Evolutionary conservation across 2,888 invertebrate species (phyloP).

Genomic region (Thera obeliscata): DNA sequence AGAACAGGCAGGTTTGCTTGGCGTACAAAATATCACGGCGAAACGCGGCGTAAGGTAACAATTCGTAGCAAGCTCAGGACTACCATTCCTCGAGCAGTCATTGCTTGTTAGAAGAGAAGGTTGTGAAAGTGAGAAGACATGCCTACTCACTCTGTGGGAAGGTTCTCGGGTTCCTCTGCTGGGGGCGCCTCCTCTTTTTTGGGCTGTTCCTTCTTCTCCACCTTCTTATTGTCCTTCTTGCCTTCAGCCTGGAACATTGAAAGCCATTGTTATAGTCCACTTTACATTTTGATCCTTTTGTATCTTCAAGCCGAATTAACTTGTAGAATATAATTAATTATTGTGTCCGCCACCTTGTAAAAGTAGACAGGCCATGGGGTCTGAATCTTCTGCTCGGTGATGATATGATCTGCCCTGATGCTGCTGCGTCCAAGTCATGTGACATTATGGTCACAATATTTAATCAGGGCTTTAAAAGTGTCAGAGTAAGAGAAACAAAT

Average conservation of each 20-base stretch:
- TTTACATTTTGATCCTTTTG: too few species aligned
- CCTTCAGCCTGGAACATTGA: conserved; percentile 48
- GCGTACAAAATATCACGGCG: too few species aligned
- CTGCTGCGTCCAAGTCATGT: conserved; percentile 57
- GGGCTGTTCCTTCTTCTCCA: conserved; percentile 72
- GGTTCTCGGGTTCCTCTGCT: conserved; percentile 94
- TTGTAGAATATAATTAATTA: too few species aligned
- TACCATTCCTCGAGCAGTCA: too few species aligned
- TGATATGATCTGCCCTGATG: conserved; percentile 69
- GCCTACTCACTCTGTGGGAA: conserved; percentile 91
- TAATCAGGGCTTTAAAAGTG: conserved; percentile 54
- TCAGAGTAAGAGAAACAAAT: background rate
- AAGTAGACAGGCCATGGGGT: conserved; percentile 71
- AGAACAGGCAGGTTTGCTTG: too few species aligned
- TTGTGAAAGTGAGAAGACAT: background rate
- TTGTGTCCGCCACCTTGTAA: conserved; percentile 78
- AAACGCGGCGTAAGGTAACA: too few species aligned
- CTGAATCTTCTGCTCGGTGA: conserved; percentile 81
- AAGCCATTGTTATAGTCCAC: background rate
- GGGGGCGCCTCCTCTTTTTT: conserved; percentile 86
- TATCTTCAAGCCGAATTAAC: too few species aligned
- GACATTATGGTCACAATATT: conserved; percentile 59
- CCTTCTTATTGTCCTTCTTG: conserved; percentile 73
- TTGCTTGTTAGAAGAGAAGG: too few species aligned
- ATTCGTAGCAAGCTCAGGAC: too few species aligned